These are phyloP conservation scores for Epizoanthus fatuus DNA, from an alignment of 92 coral and sea anemone genomes.

Conservation along the genomic window DNA sequence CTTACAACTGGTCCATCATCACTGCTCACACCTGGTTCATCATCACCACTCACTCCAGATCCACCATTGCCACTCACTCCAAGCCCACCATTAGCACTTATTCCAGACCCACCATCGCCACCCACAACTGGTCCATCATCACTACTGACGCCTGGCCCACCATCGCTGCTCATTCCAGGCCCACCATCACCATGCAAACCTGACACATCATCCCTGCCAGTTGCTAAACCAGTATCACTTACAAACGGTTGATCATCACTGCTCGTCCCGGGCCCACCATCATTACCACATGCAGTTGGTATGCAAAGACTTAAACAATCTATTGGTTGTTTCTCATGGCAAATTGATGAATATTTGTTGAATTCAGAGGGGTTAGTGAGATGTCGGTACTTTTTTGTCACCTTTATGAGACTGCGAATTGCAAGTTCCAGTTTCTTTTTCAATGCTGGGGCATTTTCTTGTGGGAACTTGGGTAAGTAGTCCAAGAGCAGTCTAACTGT, in stretches of 20 bases:
- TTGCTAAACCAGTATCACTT: slow-evolving; percentile 5
- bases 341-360: slow-evolving; percentile 9
- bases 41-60: not conserved
- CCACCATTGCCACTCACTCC: not conserved
- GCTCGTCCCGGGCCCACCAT: not conserved
- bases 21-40: slow-evolving; percentile 7
- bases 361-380: slow-evolving; percentile 15
- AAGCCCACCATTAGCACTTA: not conserved
- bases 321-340: slow-evolving; percentile 7
- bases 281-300: slow-evolving; percentile 7
- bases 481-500: not conserved
- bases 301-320: slow-evolving; percentile 6
- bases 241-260: slow-evolving; percentile 2
- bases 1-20: not conserved
- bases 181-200: slow-evolving; percentile 5
- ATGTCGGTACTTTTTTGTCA: slow-evolving; percentile 1
- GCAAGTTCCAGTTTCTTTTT: slow-evolving; percentile 7
- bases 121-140: slow-evolving; percentile 16
- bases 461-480: not conserved
- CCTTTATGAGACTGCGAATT: not conserved
- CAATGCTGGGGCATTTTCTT: slow-evolving; percentile 8
- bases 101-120: not conserved
- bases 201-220: not conserved
- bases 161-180: slow-evolving; percentile 1
- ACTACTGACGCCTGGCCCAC: slow-evolving; percentile 1